A percentile compares a stretch with the other conserved stretches of the same genome.
phyloP scores from a whole-genome alignment of 37 sponge, comb jelly and placozoan genomes.

The Crambe crambe region DNA sequence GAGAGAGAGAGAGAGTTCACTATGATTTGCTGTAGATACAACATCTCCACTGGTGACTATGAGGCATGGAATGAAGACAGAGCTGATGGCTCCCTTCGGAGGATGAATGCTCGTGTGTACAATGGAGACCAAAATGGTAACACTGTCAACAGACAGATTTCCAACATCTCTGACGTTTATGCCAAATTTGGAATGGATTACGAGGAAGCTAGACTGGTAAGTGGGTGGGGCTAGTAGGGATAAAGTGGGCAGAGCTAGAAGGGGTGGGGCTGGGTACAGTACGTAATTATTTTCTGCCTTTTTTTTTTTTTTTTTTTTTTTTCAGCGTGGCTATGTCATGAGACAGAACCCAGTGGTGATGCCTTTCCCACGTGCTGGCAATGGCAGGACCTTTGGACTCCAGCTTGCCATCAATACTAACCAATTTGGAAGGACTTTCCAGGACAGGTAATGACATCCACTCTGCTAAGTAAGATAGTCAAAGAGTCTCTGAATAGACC shows the following conservation, averaged over 20 bases:
- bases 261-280: background rate
- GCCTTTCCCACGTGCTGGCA: constrained; percentile 48
- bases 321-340: constrained; percentile 91
- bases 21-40: constrained; percentile 64
- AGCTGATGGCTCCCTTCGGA: constrained; percentile 14
- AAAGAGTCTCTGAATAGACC: no score
- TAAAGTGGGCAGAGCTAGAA: background rate
- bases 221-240: background rate
- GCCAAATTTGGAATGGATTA: constrained; percentile 25
- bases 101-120: background rate
- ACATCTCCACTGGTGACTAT: constrained; percentile 95
- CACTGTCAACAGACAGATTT: constrained; percentile 3
- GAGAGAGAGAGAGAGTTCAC: background rate
- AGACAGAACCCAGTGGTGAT: constrained; percentile 91
- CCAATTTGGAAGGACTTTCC: constrained; percentile 98
- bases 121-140: background rate
- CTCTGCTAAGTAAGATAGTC: no score
- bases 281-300: background rate
- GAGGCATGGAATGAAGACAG: constrained; percentile 72
- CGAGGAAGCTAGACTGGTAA: constrained; percentile 40
- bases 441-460: constrained; percentile 95
- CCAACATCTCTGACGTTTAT: constrained; percentile 32
- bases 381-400: constrained; percentile 54
- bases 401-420: constrained; percentile 95
- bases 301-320: background rate